These are phyloP conservation scores for Penaeus chinensis DNA, from an alignment of 1,140 invertebrate genomes.

Conservation along the genomic window DNA sequence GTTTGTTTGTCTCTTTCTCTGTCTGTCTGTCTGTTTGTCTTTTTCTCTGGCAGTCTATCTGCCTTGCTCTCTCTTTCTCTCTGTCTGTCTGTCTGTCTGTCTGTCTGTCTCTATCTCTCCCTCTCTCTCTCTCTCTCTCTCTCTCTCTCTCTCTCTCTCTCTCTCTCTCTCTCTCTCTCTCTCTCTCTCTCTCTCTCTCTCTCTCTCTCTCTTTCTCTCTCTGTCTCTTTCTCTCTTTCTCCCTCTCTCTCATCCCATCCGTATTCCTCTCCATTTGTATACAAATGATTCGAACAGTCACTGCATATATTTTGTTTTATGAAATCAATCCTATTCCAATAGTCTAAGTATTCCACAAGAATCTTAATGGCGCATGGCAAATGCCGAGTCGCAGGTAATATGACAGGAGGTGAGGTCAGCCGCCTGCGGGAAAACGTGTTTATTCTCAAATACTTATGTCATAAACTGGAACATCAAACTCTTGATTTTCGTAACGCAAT, in stretches of 20 bases:
- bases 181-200: constrained; percentile 8
- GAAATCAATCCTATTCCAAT: too few relatives aligned
- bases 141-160: constrained; percentile 22
- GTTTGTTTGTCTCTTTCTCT: constrained; percentile 2
- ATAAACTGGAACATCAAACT: too few relatives aligned
- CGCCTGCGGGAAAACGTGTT: too few relatives aligned
- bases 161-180: constrained; percentile 24
- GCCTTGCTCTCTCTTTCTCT: not conserved
- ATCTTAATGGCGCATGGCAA: too few relatives aligned
- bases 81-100: too few relatives aligned
- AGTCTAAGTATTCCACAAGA: too few relatives aligned
- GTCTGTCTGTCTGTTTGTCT: not conserved
- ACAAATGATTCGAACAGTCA: not conserved
- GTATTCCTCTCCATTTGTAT: not conserved
- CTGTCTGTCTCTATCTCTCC: too few relatives aligned
- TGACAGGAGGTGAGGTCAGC: too few relatives aligned
- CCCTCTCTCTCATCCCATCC: constrained; percentile 10
- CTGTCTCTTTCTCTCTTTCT: constrained; percentile 19
- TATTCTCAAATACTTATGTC: too few relatives aligned
- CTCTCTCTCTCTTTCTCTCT: constrained; percentile 16
- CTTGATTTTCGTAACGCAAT: too few relatives aligned
- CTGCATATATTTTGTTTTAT: not conserved
- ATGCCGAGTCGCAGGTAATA: too few relatives aligned
- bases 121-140: not conserved
- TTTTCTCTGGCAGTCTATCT: not conserved